Percentiles rank a stretch among this genome's conserved stretches.
These are phyloP conservation scores for Neogobius melanostomus DNA, from an alignment of 2,113 vertebrate species.

Conservation along the genomic window DNA sequence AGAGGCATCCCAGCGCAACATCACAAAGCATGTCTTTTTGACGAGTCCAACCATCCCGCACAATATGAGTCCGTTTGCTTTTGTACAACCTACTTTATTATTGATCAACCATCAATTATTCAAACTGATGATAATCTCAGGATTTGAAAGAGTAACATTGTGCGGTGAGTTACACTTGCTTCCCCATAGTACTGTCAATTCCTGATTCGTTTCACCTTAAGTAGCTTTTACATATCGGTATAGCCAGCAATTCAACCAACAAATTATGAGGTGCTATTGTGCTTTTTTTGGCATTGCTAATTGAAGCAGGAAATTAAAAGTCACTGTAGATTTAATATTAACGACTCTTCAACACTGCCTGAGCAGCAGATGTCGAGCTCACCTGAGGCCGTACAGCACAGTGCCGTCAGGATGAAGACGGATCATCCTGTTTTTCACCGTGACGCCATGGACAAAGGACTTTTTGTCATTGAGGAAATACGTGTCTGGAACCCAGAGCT, in stretches of 20 bases:
- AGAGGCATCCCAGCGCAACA: constrained; percentile 51
- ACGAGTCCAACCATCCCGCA: constrained; percentile 34
- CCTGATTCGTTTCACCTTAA: neutral
- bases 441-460: constrained; percentile 98
- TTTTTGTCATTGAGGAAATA: constrained; percentile 99
- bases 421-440: constrained; percentile 99
- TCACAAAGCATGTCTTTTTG: constrained; percentile 50
- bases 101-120: constrained; percentile 60
- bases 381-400: constrained; percentile 97
- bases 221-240: neutral
- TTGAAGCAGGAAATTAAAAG: neutral
- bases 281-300: neutral
- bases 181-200: neutral
- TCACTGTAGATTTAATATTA: neutral
- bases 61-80: constrained; percentile 39
- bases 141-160: constrained; percentile 16
- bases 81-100: constrained; percentile 48
- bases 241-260: neutral
- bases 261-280: too few species aligned
- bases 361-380: constrained; percentile 40
- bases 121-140: constrained; percentile 42
- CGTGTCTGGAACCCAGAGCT: constrained; percentile 98
- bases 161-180: neutral
- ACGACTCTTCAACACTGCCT: neutral
- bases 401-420: constrained; percentile 97